Evolutionary conservation across 2,113 vertebrate genomes (phyloP).

Genomic region (Uria aalge): DNA sequence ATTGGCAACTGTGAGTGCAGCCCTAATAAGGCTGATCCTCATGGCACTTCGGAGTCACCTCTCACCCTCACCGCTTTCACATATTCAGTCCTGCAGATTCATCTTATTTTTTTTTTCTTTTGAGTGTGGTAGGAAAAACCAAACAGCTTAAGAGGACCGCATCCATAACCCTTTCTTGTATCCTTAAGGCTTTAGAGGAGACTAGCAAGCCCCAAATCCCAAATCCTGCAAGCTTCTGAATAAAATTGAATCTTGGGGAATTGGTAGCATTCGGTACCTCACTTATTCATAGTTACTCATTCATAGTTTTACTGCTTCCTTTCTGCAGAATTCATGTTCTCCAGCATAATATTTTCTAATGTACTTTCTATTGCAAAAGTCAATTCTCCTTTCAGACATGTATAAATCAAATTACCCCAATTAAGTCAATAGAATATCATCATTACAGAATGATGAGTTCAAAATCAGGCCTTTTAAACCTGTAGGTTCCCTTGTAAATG

Average conservation of each 20-base stretch:
- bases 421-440: not conserved
- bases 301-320: not conserved
- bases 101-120: not conserved
- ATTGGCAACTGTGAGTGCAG: not conserved
- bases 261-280: not conserved
- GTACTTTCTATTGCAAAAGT: not conserved
- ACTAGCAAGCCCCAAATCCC: not conserved
- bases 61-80: not conserved
- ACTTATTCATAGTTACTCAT: not conserved
- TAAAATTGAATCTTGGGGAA: not conserved
- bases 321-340: not conserved
- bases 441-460: not conserved
- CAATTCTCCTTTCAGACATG: not conserved
- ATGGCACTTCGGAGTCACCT: not conserved
- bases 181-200: not conserved
- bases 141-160: not conserved
- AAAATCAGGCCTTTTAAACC: not conserved
- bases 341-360: not conserved
- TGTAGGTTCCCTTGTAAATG: not conserved
- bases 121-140: not conserved
- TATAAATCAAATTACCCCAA: not conserved
- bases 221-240: not conserved
- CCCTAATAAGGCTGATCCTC: not conserved
- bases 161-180: not conserved
- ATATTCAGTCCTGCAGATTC: not conserved